Base-by-base conservation (phyloP, 2,888 invertebrate species). In the Lacanobia wlatinum region DNA sequence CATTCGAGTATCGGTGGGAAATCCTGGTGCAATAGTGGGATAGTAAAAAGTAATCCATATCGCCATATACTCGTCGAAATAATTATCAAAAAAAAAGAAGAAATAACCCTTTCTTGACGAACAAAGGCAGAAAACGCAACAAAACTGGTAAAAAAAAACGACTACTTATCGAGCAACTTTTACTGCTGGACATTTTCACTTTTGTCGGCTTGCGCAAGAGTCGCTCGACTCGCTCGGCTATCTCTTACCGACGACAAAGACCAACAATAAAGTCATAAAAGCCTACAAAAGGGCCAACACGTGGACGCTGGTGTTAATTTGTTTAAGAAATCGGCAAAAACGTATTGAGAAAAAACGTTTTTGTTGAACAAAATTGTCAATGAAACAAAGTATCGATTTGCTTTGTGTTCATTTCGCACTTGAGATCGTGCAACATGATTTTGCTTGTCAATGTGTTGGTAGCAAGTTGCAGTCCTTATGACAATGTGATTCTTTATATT, bases 131-230 rank as follows among this genome's bases (percentile, higher is more conserved):
- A 21, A 59, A 59, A 61, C 60, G 83, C 84, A 84, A 84, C 84
- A 84, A 84, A 86, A 86, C 80, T 85, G 71, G 75, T 82, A 65
- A 73, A 84, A 73, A 84, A 86, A 83, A 83, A 82, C 65, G 73
- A 70, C 73, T 83, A 84, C 76, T 88, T 88, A 89, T 88, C 84
- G 84, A 53, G 63, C 84, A 86, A 92, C 92, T 94, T 94, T 94
- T 93, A 94, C 93, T 92, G 90, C 87, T 87, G 84, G 87, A 79
- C 77, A 92, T 90, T 95, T 94, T 95, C 95, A 95, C 96, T 95
- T 96, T 96, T 95, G 95, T 95, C 94, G 85, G 86, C 91, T 94
- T 94, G 92, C 92, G 94, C 92, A 94, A 94, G 88, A 82, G 80
- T 76, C 70, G 52, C 67, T 65, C 75, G 82, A 86, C 87, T 76